A percentile compares a stretch with the other conserved stretches of the same genome.
phyloP scores from a whole-genome alignment of 2,888 invertebrate species.

The Xestia c-nigrum region DNA sequence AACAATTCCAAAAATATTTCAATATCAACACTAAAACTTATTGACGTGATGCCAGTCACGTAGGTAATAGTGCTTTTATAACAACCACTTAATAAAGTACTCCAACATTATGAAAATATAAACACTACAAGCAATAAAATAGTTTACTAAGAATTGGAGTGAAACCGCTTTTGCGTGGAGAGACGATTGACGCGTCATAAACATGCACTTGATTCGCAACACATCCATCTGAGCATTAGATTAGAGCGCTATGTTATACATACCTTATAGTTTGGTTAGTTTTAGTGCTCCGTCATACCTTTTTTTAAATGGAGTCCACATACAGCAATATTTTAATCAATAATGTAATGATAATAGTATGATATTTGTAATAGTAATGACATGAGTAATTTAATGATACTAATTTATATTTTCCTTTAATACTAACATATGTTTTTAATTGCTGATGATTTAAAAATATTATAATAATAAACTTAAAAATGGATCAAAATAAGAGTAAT shows the following conservation, averaged over 20 bases:
- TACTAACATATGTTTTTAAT: too few relatives aligned
- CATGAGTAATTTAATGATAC: too few relatives aligned
- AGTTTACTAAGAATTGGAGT: conserved; percentile 37
- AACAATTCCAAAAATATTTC: conserved; percentile 1
- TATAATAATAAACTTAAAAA: too few relatives aligned
- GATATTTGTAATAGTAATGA: too few relatives aligned
- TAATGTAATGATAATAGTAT: too few relatives aligned
- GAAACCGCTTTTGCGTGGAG: conserved; percentile 36
- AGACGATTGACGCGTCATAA: conserved; percentile 59
- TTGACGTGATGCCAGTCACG: conserved; percentile 5
- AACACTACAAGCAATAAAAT: conserved; percentile 43
- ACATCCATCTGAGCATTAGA: conserved; percentile 3
- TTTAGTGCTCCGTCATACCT: not conserved
- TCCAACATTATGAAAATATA: conserved; percentile 43
- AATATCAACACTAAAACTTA: not conserved
- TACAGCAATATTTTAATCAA: not conserved
- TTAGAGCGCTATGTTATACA: not conserved
- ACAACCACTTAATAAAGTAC: conserved; percentile 3
- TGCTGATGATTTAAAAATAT: too few relatives aligned
- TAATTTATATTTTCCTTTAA: too few relatives aligned
- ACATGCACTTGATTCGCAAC: conserved; percentile 38
- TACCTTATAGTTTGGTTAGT: not conserved
- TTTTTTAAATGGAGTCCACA: not conserved
- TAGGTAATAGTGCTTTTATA: not conserved
- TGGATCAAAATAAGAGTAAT: too few relatives aligned